Evolutionary conservation across 1,140 invertebrate genomes (phyloP).

Genomic region (Cryptotermes secundus): DNA sequence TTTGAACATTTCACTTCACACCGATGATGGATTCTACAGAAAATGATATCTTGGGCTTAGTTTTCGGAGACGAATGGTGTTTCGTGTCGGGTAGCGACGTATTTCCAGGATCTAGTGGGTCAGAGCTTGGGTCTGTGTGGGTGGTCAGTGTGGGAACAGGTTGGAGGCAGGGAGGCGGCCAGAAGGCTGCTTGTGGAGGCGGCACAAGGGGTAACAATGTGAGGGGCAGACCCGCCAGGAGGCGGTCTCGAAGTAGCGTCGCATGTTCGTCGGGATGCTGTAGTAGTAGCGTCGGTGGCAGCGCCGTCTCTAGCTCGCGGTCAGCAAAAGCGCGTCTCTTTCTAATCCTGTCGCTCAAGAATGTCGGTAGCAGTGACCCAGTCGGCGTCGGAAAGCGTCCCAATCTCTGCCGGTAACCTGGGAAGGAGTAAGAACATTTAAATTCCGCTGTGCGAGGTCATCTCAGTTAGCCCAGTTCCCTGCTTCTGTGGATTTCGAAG

Average conservation of each 20-base stretch:
- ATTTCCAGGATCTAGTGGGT: not conserved
- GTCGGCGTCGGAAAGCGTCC: not conserved
- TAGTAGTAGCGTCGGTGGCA: conserved; percentile 38
- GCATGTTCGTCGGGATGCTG: not conserved
- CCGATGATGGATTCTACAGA: conserved; percentile 43
- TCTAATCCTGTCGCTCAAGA: conserved; percentile 49
- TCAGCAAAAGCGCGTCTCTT: conserved; percentile 53
- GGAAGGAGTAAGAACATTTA: not conserved
- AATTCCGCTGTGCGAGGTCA: too few relatives aligned
- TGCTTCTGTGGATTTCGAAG: too few relatives aligned
- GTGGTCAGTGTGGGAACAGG: not conserved
- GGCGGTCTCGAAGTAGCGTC: not conserved
- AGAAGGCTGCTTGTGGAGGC: not conserved
- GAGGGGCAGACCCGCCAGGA: not conserved
- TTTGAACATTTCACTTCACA: conserved; percentile 27
- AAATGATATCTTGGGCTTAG: conserved; percentile 41
- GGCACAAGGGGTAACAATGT: not conserved
- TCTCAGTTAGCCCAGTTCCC: too few relatives aligned
- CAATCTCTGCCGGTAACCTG: not conserved
- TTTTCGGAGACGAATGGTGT: not conserved
- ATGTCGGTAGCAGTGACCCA: conserved; percentile 39
- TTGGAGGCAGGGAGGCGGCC: conserved; percentile 16
- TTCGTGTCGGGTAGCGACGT: not conserved
- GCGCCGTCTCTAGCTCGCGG: conserved; percentile 49
- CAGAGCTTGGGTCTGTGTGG: not conserved